Evolutionary conservation across 2,113 vertebrate genomes (phyloP), one percentile per base, ranked within the genome.

Genomic region (Choloepus hoffmanni): DNA sequence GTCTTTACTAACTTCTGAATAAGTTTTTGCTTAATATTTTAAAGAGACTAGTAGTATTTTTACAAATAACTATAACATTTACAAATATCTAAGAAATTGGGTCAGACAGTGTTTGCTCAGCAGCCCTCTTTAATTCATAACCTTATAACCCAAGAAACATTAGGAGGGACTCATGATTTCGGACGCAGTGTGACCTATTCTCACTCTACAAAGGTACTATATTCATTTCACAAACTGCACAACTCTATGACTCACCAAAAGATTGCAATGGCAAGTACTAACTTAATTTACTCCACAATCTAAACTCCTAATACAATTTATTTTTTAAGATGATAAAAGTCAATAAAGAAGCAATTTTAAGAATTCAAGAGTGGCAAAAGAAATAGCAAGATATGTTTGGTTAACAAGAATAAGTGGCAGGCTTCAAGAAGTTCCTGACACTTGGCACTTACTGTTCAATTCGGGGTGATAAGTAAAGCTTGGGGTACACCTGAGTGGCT

Each of bases 401-500:
- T 30, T 91, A 96, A 62, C 7, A 19, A 97, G 36, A 78, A 45
- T 96, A 96, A 65, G 36, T 74, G 96, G 14, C 72, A 90, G 58
- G 1, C 14, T 96, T 92, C 12, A 93, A 72, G 45, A 79, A 21
- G 0, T 13, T 1, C 79, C 94, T 30, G 60, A 78, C 12, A 55
- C 21, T 58, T 91, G n/a, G 85, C 5, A 99, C 99, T 99, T 98
- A 99, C 99, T 99, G 99, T 98, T 99, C 99, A 89, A 99, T 99
- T 97, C 99, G 99, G 1, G 99, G 99, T 72, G 99, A 99, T 78
- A 99, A 98, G 97, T 99, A 99, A 70, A 99, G 98, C 97, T 99
- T 99, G 10, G 99, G 99, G 94, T 99, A 99, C 96, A 99, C 99
- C 95, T 99, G 99, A 93, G 99, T 99, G 86, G 99, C 99, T 98